These are phyloP conservation scores for Drosophila rellima DNA, from an alignment of 2,888 invertebrate species.

Conservation along the genomic window DNA sequence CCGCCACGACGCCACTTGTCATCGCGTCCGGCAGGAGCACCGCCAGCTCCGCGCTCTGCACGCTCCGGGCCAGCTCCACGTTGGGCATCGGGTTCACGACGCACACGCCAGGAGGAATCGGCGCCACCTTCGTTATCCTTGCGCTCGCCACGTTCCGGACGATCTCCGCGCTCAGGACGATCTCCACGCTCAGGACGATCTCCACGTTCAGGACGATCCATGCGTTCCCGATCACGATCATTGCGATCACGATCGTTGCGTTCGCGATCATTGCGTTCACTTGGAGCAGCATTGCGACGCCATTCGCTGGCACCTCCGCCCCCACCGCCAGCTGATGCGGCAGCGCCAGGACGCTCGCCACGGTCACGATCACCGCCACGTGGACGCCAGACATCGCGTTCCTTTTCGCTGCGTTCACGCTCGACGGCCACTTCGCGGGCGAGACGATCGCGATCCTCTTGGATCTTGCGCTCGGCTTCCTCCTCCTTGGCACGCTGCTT, in stretches of 20 bases:
- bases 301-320: conserved; percentile 63
- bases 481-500: conserved; percentile 90
- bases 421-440: conserved; percentile 82
- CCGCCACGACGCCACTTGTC: conserved; percentile 62
- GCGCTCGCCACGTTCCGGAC: conserved; percentile 41
- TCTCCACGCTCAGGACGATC: background rate
- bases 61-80: conserved; percentile 51
- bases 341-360: conserved; percentile 60
- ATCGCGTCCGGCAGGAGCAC: conserved; percentile 45
- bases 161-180: background rate
- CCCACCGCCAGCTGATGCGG: conserved; percentile 20
- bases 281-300: conserved; percentile 68
- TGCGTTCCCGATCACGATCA: conserved; percentile 16
- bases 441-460: conserved; percentile 86
- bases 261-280: conserved; percentile 50
- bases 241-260: conserved; percentile 11
- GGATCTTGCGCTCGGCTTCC: conserved; percentile 89
- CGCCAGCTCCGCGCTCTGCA: conserved; percentile 47
- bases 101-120: conserved; percentile 80
- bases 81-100: conserved; percentile 75
- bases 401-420: conserved; percentile 81
- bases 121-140: conserved; percentile 68
- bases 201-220: conserved; percentile 25
- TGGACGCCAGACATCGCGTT: conserved; percentile 82
- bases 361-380: conserved; percentile 57